These are phyloP conservation scores for Callocephalon fimbriatum DNA, from an alignment of 2,113 vertebrate genomes.

Conservation along the genomic window DNA sequence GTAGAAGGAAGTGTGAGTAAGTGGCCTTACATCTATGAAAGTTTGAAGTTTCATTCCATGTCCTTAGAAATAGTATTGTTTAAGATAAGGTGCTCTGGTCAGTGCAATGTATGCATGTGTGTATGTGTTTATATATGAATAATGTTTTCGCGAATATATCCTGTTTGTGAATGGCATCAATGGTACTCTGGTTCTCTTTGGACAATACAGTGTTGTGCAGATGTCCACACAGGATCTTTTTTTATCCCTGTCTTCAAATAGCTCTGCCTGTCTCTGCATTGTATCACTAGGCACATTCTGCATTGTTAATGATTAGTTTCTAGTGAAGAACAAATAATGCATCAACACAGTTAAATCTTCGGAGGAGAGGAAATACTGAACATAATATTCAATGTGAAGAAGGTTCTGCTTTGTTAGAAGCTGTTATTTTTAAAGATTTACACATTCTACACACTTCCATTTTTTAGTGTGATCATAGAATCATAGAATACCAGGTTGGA, in stretches of 20 bases:
- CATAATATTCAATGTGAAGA: not conserved
- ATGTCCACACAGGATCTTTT: not conserved
- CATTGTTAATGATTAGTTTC: not conserved
- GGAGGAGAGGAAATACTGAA: not conserved
- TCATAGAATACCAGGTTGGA: not conserved
- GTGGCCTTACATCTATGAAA: not conserved
- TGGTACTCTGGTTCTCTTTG: not conserved
- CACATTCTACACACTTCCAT: not conserved
- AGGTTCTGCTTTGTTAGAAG: not conserved
- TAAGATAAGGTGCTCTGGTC: not conserved
- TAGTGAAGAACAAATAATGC: not conserved
- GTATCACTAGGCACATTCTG: not conserved
- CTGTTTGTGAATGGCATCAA: not conserved
- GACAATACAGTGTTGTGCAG: slow-evolving; percentile 1
- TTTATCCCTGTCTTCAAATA: not conserved
- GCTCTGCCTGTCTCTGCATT: not conserved
- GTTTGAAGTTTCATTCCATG: not conserved
- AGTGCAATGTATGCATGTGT: not conserved
- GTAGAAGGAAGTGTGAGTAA: not conserved
- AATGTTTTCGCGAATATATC: not conserved
- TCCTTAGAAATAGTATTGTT: not conserved
- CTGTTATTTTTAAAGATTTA: not conserved
- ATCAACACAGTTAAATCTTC: not conserved
- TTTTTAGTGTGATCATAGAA: not conserved
- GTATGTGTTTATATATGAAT: not conserved